Conservation (phyloP, 2,888 invertebrate genomes). For the Orthonychiurus folsomi region DNA sequence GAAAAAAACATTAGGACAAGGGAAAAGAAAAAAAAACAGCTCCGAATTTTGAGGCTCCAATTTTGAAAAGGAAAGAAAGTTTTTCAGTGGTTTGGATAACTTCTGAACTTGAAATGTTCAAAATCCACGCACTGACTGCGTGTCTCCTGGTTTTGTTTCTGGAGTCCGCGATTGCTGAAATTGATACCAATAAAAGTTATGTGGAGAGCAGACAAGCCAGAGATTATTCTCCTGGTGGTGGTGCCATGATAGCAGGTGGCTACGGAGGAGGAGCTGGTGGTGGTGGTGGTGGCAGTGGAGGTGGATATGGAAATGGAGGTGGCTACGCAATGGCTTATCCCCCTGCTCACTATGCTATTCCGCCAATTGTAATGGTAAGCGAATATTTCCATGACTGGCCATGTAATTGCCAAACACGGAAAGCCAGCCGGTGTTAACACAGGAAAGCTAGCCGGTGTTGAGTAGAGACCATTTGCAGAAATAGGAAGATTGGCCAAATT, state of each 20-base stretch:
- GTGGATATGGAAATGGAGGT: conserved; percentile 14
- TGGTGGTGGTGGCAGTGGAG: conserved; percentile 17
- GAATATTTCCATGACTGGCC: too few species aligned
- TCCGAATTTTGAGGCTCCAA: background rate
- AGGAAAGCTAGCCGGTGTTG: too few species aligned
- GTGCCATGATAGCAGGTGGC: background rate
- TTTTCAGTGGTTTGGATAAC: background rate
- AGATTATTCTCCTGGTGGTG: background rate
- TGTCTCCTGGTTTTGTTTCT: background rate
- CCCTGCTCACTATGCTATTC: conserved; percentile 35
- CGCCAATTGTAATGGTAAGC: conserved; percentile 37
- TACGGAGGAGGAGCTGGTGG: conserved; percentile 16
- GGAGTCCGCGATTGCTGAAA: background rate
- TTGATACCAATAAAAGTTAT: background rate
- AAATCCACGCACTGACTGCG: background rate
- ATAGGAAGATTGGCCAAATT: too few species aligned
- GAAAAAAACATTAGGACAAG: too few species aligned
- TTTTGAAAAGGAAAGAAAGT: background rate
- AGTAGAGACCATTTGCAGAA: too few species aligned
- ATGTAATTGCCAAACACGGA: too few species aligned
- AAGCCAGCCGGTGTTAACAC: too few species aligned
- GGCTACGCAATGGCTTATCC: conserved; percentile 23
- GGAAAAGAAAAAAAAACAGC: too few species aligned
- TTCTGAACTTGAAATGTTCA: background rate
- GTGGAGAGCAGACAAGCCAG: conserved; percentile 1